Base-by-base conservation (phyloP, 2,888 invertebrate species). In the Trichacis sp. region DNA sequence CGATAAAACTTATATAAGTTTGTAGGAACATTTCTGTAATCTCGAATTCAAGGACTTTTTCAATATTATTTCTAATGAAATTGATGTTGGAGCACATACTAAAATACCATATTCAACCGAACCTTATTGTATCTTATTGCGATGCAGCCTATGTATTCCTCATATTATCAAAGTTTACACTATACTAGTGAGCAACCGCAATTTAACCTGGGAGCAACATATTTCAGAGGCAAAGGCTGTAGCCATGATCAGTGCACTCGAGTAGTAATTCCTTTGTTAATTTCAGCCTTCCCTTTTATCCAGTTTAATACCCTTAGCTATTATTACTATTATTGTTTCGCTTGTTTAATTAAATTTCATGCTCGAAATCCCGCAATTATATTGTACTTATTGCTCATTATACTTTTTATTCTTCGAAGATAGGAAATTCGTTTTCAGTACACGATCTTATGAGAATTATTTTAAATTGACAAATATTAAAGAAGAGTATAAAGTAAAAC, bases 221-320 rank as follows among this genome's bases (percentile, higher is more conserved):
- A 40, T 40, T 40, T 40, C 40, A 4, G 14, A 40, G 40, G 15
- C 12, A 40, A 40, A 40, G 15, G 40, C 40, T 15, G 40, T 3
- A 15, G 40, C 40, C 12, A 15, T 40, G 15, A 40, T 40, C 14
- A 40, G 40, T 40, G 15, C 40, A 40, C 40, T 15, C n/a, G 12
- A 15, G 15, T 40, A 40, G 40, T 40, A 40, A 40, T 40, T 40
- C 40, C 40, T 40, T 40, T 40, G 40, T 40, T 40, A 40, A 40
- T 40, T 40, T 40, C 15, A 15, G 40, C 40, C 33, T 24, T 24
- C 8, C 3, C 8, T 40, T 40, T 14, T 14, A 15, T 40, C 15
- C 40, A 15, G 4, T 12, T 40, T 40, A 15, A 15, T 40, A 40
- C 40, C 15, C 14, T 40, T 3, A 5, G 11, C 2, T 33, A 9